These are phyloP conservation scores for Pandemis cinnamomeana DNA, from an alignment of 2,888 invertebrate species.

Conservation along the genomic window DNA sequence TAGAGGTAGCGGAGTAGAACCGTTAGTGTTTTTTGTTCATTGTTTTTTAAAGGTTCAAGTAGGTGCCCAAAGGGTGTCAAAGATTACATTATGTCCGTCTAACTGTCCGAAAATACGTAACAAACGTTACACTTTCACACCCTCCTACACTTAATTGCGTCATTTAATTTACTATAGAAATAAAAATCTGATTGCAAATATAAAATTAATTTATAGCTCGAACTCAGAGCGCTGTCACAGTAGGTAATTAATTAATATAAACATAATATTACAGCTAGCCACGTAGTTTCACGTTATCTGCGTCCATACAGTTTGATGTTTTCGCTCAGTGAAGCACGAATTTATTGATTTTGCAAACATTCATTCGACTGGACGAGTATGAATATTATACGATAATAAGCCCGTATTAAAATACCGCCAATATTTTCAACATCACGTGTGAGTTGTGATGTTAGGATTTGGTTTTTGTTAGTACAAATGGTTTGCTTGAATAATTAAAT, in stretches of 20 bases:
- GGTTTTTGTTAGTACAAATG: background rate
- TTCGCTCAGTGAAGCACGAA: conserved; percentile 35
- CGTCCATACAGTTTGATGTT: conserved; percentile 35
- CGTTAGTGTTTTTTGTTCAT: no score
- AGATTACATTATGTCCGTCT: no score
- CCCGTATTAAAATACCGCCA: conserved; percentile 29
- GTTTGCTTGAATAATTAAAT: no score
- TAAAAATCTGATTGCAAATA: no score
- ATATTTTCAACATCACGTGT: background rate
- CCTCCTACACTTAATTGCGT: no score
- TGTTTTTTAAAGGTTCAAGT: no score
- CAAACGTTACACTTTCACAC: no score
- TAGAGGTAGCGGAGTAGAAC: no score
- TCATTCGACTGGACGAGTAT: conserved; percentile 22
- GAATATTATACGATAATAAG: conserved; percentile 31
- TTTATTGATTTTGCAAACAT: conserved; percentile 41
- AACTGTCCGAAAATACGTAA: no score
- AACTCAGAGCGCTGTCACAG: background rate
- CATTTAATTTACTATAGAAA: no score
- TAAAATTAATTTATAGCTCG: no score
- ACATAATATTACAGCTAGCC: conserved; percentile 20
- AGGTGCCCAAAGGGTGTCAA: no score
- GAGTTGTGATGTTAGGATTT: background rate
- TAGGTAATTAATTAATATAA: background rate
- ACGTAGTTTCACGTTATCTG: conserved; percentile 35